Percentiles rank a stretch among this genome's conserved stretches.
Evolutionary conservation across 1,140 invertebrate genomes (phyloP).

Genomic region (Marisa cornuarietis): DNA sequence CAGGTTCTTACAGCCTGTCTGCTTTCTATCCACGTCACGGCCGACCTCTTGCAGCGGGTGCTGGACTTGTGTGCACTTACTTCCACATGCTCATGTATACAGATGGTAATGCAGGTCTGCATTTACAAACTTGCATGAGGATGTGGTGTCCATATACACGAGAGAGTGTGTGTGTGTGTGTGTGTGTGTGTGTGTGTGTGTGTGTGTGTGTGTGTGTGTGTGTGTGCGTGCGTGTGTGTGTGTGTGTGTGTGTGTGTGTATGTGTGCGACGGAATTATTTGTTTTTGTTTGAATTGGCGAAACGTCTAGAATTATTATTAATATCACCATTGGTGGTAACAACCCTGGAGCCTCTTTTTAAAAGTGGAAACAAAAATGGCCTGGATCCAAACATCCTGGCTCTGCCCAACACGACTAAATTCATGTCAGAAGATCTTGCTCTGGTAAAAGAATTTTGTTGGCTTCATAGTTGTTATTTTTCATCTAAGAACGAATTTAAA

Average conservation of each 20-base stretch:
- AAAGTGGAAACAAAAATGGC: too few species aligned
- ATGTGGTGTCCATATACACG: not conserved
- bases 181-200: not conserved
- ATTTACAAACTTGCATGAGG: not conserved
- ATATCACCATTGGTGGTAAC: too few species aligned
- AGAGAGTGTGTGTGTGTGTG: not conserved
- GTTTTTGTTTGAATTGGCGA: not conserved
- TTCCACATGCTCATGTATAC: slow-evolving; percentile 14
- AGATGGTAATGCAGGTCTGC: not conserved
- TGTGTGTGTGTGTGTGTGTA: not conserved
- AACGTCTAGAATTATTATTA: too few species aligned
- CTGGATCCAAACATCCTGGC: too few species aligned
- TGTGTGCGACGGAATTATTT: not conserved
- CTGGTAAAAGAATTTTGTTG: too few species aligned
- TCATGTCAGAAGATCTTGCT: too few species aligned
- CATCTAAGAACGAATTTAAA: too few species aligned
- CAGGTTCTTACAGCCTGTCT: too few species aligned
- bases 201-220: not conserved
- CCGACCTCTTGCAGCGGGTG: not conserved
- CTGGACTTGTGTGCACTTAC: not conserved
- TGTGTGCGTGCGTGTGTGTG: not conserved
- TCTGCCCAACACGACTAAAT: too few species aligned
- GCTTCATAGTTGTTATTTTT: too few species aligned
- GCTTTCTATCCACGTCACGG: too few species aligned
- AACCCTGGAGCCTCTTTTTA: too few species aligned